Conservation (phyloP, 2,888 invertebrate species). For the Megamerina dolium region DNA sequence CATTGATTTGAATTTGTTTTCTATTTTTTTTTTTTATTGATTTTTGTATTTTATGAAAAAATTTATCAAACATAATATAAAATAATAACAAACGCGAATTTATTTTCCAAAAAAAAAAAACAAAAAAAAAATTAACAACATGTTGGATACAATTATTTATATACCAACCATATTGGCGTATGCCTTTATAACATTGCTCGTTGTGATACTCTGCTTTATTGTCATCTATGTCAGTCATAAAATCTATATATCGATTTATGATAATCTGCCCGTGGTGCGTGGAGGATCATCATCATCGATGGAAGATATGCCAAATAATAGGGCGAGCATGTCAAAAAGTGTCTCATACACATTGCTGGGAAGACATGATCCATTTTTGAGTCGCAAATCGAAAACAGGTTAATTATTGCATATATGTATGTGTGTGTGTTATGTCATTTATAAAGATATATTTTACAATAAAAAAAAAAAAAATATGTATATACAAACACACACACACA, state of each 20-base stretch:
- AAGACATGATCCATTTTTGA: background rate
- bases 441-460: too few relatives aligned
- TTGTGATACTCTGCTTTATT: conserved; percentile 43
- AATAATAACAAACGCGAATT: background rate
- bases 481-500: too few relatives aligned
- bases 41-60: too few relatives aligned
- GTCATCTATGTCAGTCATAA: conserved; percentile 45
- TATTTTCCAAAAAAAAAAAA: too few relatives aligned
- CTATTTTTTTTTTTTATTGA: too few relatives aligned
- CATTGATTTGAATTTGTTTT: too few relatives aligned
- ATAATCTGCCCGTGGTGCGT: conserved; percentile 34
- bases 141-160: conserved; percentile 42
- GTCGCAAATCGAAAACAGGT: conserved; percentile 26
- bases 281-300: conserved; percentile 11
- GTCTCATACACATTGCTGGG: background rate
- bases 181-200: conserved; percentile 37
- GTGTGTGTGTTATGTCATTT: too few relatives aligned
- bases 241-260: conserved; percentile 41
- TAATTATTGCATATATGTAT: too few relatives aligned
- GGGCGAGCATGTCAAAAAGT: background rate
- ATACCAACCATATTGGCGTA: conserved; percentile 47
- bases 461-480: too few relatives aligned
- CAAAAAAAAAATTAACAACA: conserved; percentile 16
- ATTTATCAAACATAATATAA: conserved; percentile 6
- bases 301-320: background rate